These are phyloP conservation scores for Corythaixoides concolor DNA, from an alignment of 2,113 vertebrate species.

Conservation along the genomic window DNA sequence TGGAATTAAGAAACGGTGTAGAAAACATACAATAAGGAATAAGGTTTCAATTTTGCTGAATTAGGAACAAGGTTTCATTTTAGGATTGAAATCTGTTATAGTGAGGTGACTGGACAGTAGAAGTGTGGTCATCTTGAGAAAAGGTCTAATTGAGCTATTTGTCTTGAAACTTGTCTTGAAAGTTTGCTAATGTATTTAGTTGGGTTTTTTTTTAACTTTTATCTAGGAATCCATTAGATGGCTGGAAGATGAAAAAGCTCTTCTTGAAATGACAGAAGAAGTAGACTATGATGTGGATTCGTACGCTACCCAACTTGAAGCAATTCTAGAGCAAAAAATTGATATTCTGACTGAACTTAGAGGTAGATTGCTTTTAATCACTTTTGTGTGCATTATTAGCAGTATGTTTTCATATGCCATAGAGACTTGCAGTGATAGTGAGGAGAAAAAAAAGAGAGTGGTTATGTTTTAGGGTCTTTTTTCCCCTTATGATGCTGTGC, in stretches of 20 bases:
- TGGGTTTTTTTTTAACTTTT: not conserved
- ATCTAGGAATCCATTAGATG: slow-evolving; percentile 94
- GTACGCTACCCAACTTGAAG: slow-evolving; percentile 94
- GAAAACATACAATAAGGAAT: not conserved
- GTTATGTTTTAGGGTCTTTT: not conserved
- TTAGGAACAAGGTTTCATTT: not conserved
- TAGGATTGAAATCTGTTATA: not conserved
- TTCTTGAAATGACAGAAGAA: slow-evolving; percentile 97
- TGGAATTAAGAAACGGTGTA: not conserved
- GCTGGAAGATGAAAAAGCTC: slow-evolving; percentile 94
- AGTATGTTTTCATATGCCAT: not conserved
- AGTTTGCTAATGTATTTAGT: not conserved
- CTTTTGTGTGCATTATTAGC: not conserved
- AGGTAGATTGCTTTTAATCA: slow-evolving; percentile 75
- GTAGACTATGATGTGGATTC: slow-evolving; percentile 98
- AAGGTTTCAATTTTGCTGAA: not conserved
- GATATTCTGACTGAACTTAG: slow-evolving; percentile 92
- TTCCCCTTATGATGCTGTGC: not conserved
- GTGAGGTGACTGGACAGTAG: not conserved
- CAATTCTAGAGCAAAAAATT: slow-evolving; percentile 96
- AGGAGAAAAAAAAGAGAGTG: not conserved
- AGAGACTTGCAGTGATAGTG: not conserved
- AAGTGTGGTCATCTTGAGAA: not conserved
- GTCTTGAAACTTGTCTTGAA: not conserved
- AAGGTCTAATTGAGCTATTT: not conserved